Conservation (phyloP, 2,113 vertebrate species). For the Silurus asotus region DNA sequence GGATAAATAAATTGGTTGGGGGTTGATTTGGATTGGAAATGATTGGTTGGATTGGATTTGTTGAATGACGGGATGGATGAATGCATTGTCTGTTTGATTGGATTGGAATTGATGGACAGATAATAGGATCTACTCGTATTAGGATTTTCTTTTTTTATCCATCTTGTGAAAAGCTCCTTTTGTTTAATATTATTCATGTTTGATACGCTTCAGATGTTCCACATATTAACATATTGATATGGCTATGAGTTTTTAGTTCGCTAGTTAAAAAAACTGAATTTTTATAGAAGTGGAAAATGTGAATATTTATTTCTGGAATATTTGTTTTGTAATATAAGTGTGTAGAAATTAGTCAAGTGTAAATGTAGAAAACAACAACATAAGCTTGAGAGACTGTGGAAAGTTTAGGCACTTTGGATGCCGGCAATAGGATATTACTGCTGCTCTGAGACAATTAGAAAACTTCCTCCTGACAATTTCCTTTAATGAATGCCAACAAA, state of each 20-base stretch:
- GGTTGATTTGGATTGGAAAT: no score
- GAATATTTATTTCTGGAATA: constrained; percentile 3
- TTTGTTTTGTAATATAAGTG: constrained; percentile 18
- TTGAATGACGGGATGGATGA: no score
- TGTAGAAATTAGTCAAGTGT: constrained; percentile 24
- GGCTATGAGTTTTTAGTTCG: background rate
- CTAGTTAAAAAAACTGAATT: background rate
- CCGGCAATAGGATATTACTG: constrained; percentile 11
- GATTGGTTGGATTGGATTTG: no score
- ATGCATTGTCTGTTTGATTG: no score
- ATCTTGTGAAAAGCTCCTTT: background rate
- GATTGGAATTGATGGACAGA: background rate
- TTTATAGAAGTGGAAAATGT: constrained; percentile 15
- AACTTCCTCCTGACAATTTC: background rate
- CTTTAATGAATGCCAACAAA: constrained; percentile 29
- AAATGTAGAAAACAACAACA: constrained; percentile 23
- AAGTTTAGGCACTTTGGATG: background rate
- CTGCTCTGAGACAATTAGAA: constrained; percentile 5
- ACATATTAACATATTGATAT: constrained; percentile 9
- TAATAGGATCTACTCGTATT: background rate
- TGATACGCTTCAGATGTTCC: constrained; percentile 4
- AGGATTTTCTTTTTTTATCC: no score
- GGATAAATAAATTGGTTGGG: no score
- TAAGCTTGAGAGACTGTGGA: background rate
- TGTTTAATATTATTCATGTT: background rate